A percentile compares a stretch with the other conserved stretches of the same genome.
Evolutionary conservation across 1,140 invertebrate species (phyloP).

Genomic region (Ceratosolen fusciceps): DNA sequence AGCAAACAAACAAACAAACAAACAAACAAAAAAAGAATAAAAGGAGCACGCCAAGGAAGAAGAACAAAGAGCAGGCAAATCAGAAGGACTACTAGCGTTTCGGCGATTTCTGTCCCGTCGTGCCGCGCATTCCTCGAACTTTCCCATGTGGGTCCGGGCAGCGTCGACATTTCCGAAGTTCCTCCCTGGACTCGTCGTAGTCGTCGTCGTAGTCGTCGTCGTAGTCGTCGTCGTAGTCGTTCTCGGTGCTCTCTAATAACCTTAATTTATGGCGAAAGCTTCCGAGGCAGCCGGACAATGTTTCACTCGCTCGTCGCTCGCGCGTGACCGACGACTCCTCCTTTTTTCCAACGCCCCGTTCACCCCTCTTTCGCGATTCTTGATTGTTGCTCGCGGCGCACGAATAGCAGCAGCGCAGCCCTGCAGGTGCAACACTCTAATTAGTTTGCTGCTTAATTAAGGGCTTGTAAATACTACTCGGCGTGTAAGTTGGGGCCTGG

Average conservation of each 20-base stretch:
- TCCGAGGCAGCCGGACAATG: not conserved
- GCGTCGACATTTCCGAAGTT: not conserved
- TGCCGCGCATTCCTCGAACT: not conserved
- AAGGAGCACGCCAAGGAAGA: no score
- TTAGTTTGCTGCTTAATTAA: conserved; percentile 47
- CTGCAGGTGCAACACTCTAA: conserved; percentile 46
- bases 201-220: no score
- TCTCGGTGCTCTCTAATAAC: not conserved
- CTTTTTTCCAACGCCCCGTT: not conserved
- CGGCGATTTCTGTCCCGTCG: not conserved
- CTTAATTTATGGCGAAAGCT: not conserved
- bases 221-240: no score
- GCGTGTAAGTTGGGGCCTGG: no score
- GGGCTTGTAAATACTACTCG: no score
- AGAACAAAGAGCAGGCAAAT: no score
- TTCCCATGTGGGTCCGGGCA: not conserved
- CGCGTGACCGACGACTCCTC: not conserved
- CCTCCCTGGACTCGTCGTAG: not conserved
- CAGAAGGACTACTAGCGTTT: not conserved
- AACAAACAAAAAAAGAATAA: no score
- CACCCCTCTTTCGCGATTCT: not conserved
- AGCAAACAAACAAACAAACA: no score
- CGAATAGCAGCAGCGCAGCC: not conserved
- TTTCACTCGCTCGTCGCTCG: not conserved
- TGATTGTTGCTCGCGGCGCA: conserved; percentile 13